Evolutionary conservation across 2,797 vertebrate species (phyloP).

Genomic region (Hybognathus amarus): DNA sequence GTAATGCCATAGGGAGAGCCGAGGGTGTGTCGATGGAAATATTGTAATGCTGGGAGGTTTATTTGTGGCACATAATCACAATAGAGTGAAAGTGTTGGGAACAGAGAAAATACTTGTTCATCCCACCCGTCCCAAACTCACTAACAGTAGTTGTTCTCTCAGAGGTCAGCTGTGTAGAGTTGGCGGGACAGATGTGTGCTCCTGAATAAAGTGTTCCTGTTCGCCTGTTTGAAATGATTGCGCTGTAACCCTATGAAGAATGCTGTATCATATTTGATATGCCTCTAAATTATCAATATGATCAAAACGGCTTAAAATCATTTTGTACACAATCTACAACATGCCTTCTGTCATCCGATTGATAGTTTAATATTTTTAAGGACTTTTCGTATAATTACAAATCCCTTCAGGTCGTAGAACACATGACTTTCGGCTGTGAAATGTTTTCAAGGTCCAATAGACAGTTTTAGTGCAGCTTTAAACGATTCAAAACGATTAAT

Average conservation of each 20-base stretch:
- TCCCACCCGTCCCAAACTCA: conserved; percentile 9
- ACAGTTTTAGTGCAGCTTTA: too few relatives aligned
- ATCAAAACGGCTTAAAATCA: background rate
- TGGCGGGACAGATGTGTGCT: conserved; percentile 17
- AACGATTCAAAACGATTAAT: too few relatives aligned
- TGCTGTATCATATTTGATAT: background rate
- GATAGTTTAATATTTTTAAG: background rate
- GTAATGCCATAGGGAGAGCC: background rate
- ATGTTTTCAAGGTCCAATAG: too few relatives aligned
- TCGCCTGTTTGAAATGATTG: background rate
- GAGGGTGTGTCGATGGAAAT: conserved; percentile 33
- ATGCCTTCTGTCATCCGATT: background rate
- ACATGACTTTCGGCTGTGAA: background rate
- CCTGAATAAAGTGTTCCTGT: background rate
- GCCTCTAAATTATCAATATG: background rate
- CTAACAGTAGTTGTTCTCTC: conserved; percentile 18
- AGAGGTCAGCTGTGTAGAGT: conserved; percentile 21
- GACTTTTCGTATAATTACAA: background rate
- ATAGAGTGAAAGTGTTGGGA: background rate
- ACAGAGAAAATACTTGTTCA: conserved; percentile 36
- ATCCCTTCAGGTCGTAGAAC: too few relatives aligned
- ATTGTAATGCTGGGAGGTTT: conserved; percentile 1
- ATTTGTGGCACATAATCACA: background rate
- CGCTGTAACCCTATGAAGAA: background rate
- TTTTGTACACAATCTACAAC: background rate